A percentile compares a stretch with the other conserved stretches of the same genome.
Conservation (phyloP, 2,113 vertebrate genomes). For the Stegostoma tigrinum region DNA sequence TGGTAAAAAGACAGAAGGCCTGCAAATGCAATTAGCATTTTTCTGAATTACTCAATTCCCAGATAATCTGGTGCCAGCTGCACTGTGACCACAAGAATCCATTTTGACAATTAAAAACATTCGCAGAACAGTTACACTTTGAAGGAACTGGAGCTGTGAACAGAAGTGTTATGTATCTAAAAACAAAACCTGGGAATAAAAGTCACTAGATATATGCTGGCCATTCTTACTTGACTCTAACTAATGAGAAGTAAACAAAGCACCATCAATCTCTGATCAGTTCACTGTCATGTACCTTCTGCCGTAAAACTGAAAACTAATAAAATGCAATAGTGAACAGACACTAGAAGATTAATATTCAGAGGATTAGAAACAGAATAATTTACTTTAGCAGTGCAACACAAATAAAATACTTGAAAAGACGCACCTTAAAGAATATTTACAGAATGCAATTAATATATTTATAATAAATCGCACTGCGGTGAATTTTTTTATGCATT, state of each 20-base stretch:
- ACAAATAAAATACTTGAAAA: slow-evolving; percentile 6
- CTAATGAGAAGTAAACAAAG: neutral
- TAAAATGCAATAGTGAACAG: neutral
- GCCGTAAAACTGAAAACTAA: neutral
- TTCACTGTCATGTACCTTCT: neutral
- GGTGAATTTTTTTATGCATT: neutral
- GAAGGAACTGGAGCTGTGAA: neutral
- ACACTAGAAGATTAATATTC: neutral
- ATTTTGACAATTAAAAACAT: slow-evolving; percentile 1
- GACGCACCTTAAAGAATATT: neutral
- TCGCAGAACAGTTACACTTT: neutral
- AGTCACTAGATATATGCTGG: neutral
- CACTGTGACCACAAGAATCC: neutral
- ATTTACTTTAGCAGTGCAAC: neutral
- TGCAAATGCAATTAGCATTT: neutral
- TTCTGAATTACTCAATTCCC: neutral
- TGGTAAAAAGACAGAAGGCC: neutral
- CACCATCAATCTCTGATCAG: neutral
- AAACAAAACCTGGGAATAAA: neutral
- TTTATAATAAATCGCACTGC: neutral
- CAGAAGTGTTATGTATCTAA: neutral
- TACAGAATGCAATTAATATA: neutral
- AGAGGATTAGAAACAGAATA: slow-evolving; percentile 17
- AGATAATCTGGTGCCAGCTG: neutral
- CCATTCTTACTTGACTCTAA: neutral